These are phyloP conservation scores for Microtus ochrogaster DNA, from an alignment of 2,113 vertebrate species.

Conservation along the genomic window DNA sequence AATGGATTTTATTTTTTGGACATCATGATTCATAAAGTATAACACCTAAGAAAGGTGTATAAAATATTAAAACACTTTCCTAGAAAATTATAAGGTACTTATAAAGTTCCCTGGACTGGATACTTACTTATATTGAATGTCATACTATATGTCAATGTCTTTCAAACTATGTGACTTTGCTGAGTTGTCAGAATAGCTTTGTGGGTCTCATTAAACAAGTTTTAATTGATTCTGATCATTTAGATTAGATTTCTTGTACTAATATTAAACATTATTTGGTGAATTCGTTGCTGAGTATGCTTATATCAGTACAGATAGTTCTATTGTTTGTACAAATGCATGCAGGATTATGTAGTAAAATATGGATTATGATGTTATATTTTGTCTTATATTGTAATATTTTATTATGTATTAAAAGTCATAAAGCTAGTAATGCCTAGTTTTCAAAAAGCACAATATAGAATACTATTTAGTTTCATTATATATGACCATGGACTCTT, in stretches of 20 bases:
- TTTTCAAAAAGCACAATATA: background rate
- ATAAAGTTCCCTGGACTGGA: background rate
- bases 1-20: background rate
- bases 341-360: background rate
- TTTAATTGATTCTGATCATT: conserved; percentile 2
- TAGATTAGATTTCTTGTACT: background rate
- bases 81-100: background rate
- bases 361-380: background rate
- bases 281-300: background rate
- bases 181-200: background rate
- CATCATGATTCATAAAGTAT: background rate
- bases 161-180: background rate
- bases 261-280: background rate
- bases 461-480: background rate
- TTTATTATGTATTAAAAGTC: background rate
- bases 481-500: background rate
- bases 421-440: background rate
- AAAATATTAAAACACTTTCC: background rate
- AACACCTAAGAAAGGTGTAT: background rate
- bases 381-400: background rate
- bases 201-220: background rate
- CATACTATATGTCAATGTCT: background rate
- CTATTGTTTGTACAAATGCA: background rate
- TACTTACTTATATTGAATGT: background rate
- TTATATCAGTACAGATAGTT: background rate